These are phyloP conservation scores for Macrocentrus cingulum DNA, from an alignment of 1,140 invertebrate genomes.

Conservation along the genomic window DNA sequence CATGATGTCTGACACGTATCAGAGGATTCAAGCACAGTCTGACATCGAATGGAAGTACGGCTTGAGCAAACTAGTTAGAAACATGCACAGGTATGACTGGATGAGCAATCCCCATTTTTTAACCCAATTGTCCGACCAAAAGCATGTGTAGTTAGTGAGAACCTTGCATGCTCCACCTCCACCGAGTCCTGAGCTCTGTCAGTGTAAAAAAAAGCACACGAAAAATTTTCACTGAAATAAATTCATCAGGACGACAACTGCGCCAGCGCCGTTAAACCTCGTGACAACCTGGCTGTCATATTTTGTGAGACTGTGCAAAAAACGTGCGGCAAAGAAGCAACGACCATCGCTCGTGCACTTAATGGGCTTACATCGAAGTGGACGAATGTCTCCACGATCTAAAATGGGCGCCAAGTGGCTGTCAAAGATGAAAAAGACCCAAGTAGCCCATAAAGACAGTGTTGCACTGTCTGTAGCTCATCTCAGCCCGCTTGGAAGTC, in stretches of 20 bases:
- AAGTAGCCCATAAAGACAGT: conserved; percentile 79
- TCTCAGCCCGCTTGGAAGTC: conserved; percentile 78
- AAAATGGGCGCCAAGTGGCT: conserved; percentile 85
- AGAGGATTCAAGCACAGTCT: conserved; percentile 98
- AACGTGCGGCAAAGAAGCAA: conserved; percentile 71
- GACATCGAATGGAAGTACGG: conserved; percentile 99
- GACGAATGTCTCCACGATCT: conserved; percentile 73
- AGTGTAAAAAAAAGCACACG: too few species aligned
- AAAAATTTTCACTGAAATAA: conserved; percentile 1
- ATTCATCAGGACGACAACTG: conserved; percentile 79
- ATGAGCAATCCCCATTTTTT: conserved; percentile 4
- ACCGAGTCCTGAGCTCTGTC: background rate
- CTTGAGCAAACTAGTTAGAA: conserved; percentile 95
- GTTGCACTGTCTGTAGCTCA: conserved; percentile 75
- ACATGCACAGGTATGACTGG: conserved; percentile 80
- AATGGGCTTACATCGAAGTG: conserved; percentile 71
- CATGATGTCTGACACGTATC: conserved; percentile 99
- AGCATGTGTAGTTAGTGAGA: background rate
- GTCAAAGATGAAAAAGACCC: conserved; percentile 77
- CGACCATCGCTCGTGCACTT: conserved; percentile 79
- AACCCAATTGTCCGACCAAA: background rate
- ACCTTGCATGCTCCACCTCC: background rate
- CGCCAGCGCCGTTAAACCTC: conserved; percentile 95
- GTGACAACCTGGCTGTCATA: conserved; percentile 91
- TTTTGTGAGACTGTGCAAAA: conserved; percentile 77